Conservation (phyloP, 2,888 invertebrate genomes). For the Sceliomorpha sp. region DNA sequence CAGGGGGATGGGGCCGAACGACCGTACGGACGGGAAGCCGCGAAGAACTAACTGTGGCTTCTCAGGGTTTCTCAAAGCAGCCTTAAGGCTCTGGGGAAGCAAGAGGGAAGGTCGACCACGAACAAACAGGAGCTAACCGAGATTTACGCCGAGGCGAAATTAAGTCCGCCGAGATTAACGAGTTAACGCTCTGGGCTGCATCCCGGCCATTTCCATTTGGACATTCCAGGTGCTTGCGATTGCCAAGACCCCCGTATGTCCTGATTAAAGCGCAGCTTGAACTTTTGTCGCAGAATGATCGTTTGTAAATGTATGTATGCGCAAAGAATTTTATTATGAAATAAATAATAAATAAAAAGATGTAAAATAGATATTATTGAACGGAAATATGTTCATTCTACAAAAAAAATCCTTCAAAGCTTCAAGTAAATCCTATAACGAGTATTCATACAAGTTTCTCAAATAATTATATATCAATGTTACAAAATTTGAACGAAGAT, state of each 20-base stretch:
- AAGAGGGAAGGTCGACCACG: constrained; percentile 65
- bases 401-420: no score
- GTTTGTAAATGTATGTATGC: constrained; percentile 14
- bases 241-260: constrained; percentile 25
- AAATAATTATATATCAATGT: no score
- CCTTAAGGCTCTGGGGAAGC: constrained; percentile 48
- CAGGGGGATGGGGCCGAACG: no score
- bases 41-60: constrained; percentile 23
- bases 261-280: constrained; percentile 42
- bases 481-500: no score
- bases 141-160: constrained; percentile 76
- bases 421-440: no score
- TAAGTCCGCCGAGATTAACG: constrained; percentile 76
- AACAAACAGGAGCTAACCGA: constrained; percentile 77
- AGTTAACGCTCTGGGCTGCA: constrained; percentile 53
- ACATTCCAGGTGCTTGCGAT: constrained; percentile 40
- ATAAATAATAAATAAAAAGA: no score
- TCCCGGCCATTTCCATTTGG: constrained; percentile 50
- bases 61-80: constrained; percentile 39
- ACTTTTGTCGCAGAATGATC: constrained; percentile 31
- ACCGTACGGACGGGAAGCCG: constrained; percentile 14
- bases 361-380: no score
- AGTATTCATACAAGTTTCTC: no score
- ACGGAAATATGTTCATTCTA: no score
- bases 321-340: no score